phyloP scores from a whole-genome alignment of 2,113 vertebrate species.

The Chloropsis hardwickii region DNA sequence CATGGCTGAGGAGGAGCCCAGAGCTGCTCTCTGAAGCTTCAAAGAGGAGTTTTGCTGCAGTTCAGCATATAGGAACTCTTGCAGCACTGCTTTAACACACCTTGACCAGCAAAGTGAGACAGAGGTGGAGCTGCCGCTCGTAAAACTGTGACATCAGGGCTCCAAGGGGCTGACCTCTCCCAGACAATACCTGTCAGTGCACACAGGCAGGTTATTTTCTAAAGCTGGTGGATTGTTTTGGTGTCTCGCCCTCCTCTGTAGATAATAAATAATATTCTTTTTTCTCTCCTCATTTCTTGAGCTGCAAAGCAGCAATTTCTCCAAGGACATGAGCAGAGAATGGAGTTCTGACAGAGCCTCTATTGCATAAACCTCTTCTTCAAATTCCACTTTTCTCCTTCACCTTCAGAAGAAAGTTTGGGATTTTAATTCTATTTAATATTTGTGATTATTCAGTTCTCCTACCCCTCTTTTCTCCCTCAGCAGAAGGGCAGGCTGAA shows the following conservation, averaged over 20 bases:
- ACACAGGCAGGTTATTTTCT: neutral
- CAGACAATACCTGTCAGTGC: neutral
- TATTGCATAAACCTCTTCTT: neutral
- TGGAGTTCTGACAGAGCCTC: neutral
- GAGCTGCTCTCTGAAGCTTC: neutral
- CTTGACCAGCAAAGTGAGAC: neutral
- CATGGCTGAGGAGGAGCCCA: neutral
- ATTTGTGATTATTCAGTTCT: neutral
- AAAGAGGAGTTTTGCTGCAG: neutral
- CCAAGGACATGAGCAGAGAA: neutral
- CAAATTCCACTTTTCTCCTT: neutral
- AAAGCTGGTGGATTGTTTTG: neutral
- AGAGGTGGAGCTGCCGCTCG: neutral
- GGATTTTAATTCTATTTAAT: neutral
- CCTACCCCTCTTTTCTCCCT: neutral
- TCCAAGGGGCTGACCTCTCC: neutral
- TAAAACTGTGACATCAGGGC: neutral
- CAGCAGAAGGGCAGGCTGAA: slow-evolving; percentile 12
- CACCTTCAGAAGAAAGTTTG: neutral
- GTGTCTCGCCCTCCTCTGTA: neutral
- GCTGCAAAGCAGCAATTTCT: neutral
- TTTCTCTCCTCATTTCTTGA: neutral
- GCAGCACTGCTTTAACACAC: neutral
- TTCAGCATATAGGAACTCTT: neutral
- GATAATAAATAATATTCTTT: neutral